Evolutionary conservation across 2,797 vertebrate species (phyloP), one percentile per base, ranked within the genome.

Genomic region (Tokudaia tokunoshimensis): DNA sequence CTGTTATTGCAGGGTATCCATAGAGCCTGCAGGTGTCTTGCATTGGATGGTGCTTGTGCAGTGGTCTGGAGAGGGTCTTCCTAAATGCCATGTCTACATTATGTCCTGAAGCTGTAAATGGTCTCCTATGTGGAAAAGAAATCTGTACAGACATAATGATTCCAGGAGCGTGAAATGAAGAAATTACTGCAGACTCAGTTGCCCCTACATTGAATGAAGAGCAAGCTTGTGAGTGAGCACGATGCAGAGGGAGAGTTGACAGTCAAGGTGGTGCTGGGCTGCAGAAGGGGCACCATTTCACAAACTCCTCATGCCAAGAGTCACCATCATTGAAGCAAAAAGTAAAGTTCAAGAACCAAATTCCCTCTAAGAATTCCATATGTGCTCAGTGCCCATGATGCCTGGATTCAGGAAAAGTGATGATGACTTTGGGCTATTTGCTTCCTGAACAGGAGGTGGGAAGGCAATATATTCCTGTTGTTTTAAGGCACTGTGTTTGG

Each of bases 311-410:
- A 47, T 2, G 34, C 3, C 29, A 81, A 52, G 1, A 78, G 11
- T 26, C 37, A 44, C 14, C 14, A 57, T 41, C 63, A 63, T 14
- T 4, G 20, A 72, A 72, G 22, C 65, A 74, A 59, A 79, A 59
- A n/a, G 50, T 63, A n/a, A 59, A 78, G 47, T 0, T 1, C 8
- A 55, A 84, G 4, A 70, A 75, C 8, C 1, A n/a, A 9, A 72
- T 88, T 59, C 13, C n/a, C 8, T 19, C 4, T 1, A 72, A 20
- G 83, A 14, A 80, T 87, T 90, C 52, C 44, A 63, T 22, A 78
- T 44, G 44, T 41, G 37, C 6, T 26, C 1, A 0, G 7, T 3
- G 11, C 12, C n/a, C 37, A 31, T 1, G 2, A 81, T 61, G 26
- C 34, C 31, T 74, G 26, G n/a, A 82, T 65, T 65, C 31, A 72